These are phyloP conservation scores for Microctenopoma stevenorrisi DNA, from an alignment of 2,797 vertebrate species.

Conservation along the genomic window DNA sequence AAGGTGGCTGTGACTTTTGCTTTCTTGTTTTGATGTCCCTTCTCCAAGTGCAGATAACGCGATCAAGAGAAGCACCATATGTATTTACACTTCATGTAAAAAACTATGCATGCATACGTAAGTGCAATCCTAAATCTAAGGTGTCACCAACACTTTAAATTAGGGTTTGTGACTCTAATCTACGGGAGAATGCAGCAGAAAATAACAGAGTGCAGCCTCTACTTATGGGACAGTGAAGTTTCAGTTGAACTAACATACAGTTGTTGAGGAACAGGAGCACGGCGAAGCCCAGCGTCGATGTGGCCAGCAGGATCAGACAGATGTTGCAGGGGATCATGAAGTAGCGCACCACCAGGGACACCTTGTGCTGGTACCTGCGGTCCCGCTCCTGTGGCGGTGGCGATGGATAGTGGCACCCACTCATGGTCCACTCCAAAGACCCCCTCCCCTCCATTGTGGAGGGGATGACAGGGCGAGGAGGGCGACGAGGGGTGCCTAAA, in stretches of 20 bases:
- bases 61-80: constrained; percentile 13
- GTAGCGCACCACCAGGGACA: constrained; percentile 95
- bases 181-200: background rate
- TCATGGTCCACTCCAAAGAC: constrained; percentile 86
- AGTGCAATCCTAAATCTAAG: background rate
- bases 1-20: constrained; percentile 28
- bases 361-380: constrained; percentile 92
- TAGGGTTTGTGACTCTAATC: background rate
- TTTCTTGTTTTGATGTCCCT: constrained; percentile 51
- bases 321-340: constrained; percentile 99
- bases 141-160: background rate
- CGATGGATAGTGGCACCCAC: constrained; percentile 87
- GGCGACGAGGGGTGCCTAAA: constrained; percentile 72
- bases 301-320: constrained; percentile 97
- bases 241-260: constrained; percentile 86
- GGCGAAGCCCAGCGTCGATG: constrained; percentile 92
- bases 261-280: constrained; percentile 97
- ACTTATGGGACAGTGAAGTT: constrained; percentile 15
- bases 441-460: constrained; percentile 75
- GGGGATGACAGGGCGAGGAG: constrained; percentile 71
- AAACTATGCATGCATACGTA: background rate
- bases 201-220: background rate
- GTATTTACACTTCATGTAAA: constrained; percentile 18
- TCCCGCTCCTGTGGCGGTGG: constrained; percentile 87
- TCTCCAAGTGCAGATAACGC: constrained; percentile 50